Conservation (phyloP, 2,113 vertebrate genomes). For the Saccopteryx bilineata region DNA sequence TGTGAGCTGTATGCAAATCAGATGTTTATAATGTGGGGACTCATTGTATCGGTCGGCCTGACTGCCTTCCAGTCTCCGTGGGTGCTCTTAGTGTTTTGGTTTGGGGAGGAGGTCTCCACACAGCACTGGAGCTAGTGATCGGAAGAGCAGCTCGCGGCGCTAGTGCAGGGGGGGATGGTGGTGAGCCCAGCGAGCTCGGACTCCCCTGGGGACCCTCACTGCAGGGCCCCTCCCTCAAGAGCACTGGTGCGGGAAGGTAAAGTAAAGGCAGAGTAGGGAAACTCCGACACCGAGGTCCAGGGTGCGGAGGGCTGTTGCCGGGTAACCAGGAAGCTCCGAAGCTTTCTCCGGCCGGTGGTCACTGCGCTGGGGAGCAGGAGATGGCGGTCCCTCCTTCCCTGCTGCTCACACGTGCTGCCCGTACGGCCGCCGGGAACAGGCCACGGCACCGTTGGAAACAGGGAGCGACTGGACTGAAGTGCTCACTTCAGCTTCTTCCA, state of each 20-base stretch:
- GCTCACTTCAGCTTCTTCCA: rapidly evolving
- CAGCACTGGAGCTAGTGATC: neutral
- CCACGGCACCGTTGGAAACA: neutral
- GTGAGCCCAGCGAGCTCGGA: neutral
- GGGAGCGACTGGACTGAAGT: rapidly evolving
- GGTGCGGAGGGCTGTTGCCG: neutral
- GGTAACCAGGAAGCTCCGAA: neutral
- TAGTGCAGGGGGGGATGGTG: neutral
- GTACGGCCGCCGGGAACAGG: neutral
- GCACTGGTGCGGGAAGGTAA: neutral
- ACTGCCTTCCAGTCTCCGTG: no score
- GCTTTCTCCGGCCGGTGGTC: neutral
- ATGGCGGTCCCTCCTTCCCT: rapidly evolving
- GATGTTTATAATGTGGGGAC: no score
- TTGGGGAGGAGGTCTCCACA: no score
- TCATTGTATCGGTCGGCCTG: no score
- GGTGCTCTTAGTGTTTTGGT: no score
- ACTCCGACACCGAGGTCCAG: rapidly evolving
- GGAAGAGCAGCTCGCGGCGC: neutral
- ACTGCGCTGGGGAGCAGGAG: no score
- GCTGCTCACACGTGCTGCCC: no score
- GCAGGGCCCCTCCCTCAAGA: neutral
- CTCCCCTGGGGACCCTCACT: neutral
- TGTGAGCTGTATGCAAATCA: no score
- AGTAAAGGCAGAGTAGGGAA: neutral